phyloP scores from a whole-genome alignment of 2,888 invertebrate species.

The Alcis repandata region DNA sequence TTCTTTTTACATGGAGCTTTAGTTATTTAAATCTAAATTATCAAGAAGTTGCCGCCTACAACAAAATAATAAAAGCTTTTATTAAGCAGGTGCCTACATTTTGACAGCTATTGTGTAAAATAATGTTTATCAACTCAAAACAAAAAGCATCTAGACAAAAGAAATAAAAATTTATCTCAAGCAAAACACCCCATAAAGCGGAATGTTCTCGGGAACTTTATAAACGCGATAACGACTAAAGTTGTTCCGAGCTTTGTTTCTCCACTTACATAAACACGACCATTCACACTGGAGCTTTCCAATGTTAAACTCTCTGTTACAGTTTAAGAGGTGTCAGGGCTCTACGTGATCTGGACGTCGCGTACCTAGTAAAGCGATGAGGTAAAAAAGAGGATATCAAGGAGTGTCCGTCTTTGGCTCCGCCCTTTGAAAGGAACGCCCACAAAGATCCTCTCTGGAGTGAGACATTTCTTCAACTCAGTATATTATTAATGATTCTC shows the following conservation, averaged over 20 bases:
- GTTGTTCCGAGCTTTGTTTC: constrained; percentile 83
- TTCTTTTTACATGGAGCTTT: too few species aligned
- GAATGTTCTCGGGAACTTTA: constrained; percentile 85
- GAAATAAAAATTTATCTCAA: constrained; percentile 83
- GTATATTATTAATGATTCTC: constrained; percentile 67
- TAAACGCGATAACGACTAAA: constrained; percentile 86
- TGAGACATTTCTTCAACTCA: constrained; percentile 77
- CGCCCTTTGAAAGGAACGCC: constrained; percentile 80
- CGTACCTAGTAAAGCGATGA: constrained; percentile 78
- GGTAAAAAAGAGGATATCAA: constrained; percentile 84
- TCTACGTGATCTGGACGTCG: constrained; percentile 69
- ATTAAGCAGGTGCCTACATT: constrained; percentile 21
- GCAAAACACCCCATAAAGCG: constrained; percentile 86
- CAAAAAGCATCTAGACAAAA: constrained; percentile 74
- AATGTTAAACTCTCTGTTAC: not conserved
- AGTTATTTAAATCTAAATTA: too few species aligned
- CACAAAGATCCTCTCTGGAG: constrained; percentile 71
- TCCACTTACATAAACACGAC: constrained; percentile 79
- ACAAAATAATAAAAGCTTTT: constrained; percentile 18
- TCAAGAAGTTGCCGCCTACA: not conserved
- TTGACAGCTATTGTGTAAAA: constrained; percentile 32
- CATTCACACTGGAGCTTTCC: constrained; percentile 58
- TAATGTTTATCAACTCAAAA: constrained; percentile 61
- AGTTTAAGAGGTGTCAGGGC: constrained; percentile 54
- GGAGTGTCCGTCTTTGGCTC: constrained; percentile 81